phyloP scores from a whole-genome alignment of 2,888 invertebrate species.

The Agapostemon virescens region DNA sequence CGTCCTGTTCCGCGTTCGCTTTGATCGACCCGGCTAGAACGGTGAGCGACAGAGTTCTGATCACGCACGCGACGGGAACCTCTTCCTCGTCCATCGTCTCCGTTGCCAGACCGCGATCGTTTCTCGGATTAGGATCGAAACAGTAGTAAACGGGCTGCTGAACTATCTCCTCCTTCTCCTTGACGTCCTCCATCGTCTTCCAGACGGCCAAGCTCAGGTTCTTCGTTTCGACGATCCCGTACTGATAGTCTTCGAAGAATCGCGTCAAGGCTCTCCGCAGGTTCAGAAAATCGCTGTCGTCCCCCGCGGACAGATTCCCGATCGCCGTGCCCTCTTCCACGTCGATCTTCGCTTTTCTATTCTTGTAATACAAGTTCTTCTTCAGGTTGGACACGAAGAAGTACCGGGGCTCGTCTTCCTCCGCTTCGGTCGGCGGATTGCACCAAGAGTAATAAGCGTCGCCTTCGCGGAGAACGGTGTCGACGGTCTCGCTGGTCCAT shows the following conservation, averaged over 20 bases:
- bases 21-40: slow-evolving; percentile 77
- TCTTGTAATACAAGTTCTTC: slow-evolving; percentile 75
- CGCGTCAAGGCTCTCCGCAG: slow-evolving; percentile 75
- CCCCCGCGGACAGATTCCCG: slow-evolving; percentile 76
- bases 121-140: slow-evolving; percentile 81
- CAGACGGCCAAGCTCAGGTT: slow-evolving; percentile 79
- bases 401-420: slow-evolving; percentile 63
- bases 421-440: slow-evolving; percentile 56
- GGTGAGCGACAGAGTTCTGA: slow-evolving; percentile 74
- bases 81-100: slow-evolving; percentile 48
- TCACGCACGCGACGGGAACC: slow-evolving; percentile 74
- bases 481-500: slow-evolving; percentile 78
- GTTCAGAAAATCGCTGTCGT: slow-evolving; percentile 68
- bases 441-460: slow-evolving; percentile 79
- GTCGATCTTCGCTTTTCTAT: slow-evolving; percentile 76
- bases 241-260: slow-evolving; percentile 77
- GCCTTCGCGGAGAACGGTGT: slow-evolving; percentile 80
- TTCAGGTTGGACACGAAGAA: slow-evolving; percentile 75
- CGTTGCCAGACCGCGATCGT: slow-evolving; percentile 65
- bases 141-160: slow-evolving; percentile 77
- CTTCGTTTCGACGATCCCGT: slow-evolving; percentile 78
- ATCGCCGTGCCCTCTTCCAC: slow-evolving; percentile 73
- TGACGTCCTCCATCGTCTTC: slow-evolving; percentile 76
- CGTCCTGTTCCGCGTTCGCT: slow-evolving; percentile 62
- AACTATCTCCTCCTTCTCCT: slow-evolving; percentile 51